phyloP scores from a whole-genome alignment of 35 echinoderm and acorn worm genomes.

The Ophioderma brevispina region DNA sequence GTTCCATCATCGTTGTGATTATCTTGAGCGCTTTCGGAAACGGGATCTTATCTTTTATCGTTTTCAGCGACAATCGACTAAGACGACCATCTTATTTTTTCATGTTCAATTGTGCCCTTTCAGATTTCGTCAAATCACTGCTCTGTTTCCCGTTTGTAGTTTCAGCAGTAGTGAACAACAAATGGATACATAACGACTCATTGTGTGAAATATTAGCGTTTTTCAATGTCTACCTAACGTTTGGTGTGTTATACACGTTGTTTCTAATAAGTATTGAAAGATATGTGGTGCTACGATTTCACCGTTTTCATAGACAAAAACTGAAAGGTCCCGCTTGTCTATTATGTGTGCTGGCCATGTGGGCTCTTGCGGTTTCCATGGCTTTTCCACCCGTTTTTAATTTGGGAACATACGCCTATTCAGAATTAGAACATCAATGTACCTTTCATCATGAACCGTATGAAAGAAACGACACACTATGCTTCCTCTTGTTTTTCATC shows the following conservation, averaged over 20 bases:
- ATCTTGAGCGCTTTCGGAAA: conserved; percentile 84
- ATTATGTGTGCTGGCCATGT: conserved; percentile 71
- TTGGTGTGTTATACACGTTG: conserved; percentile 80
- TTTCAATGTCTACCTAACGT: conserved; percentile 95
- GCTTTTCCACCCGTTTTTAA: conserved; percentile 96
- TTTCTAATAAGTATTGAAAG: conserved; percentile 86
- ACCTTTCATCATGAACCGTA: conserved; percentile 62
- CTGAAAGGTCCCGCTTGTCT: conserved; percentile 78
- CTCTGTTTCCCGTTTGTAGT: conserved; percentile 82
- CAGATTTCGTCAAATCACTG: conserved; percentile 77
- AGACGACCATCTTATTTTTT: conserved; percentile 91
- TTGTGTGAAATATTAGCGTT: conserved; percentile 93
- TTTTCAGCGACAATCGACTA: conserved; percentile 68
- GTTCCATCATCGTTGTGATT: conserved; percentile 73
- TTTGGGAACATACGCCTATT: conserved; percentile 67
- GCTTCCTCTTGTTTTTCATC: conserved; percentile 78
- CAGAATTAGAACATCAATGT: conserved; percentile 76
- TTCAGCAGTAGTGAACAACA: conserved; percentile 57
- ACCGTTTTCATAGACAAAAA: conserved; percentile 93
- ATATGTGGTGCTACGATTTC: conserved; percentile 87
- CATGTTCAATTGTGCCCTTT: conserved; percentile 89
- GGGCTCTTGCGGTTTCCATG: conserved; percentile 86
- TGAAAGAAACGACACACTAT: conserved; percentile 64
- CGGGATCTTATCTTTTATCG: conserved; percentile 60
- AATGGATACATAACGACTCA: conserved; percentile 80